Conservation (phyloP, 2,888 invertebrate genomes). For the Rotaria macrura region DNA sequence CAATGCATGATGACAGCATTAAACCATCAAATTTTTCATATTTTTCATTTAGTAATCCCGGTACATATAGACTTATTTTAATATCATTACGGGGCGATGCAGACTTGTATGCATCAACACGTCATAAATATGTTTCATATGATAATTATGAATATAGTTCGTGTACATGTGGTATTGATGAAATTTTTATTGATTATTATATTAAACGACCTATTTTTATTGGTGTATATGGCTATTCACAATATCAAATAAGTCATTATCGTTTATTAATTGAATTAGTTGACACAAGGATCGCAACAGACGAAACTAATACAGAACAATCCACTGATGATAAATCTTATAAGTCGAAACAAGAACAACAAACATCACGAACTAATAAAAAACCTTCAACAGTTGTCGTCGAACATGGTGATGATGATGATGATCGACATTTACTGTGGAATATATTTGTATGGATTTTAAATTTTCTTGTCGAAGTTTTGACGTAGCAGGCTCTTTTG, state of each 20-base stretch:
- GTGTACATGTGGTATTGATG: slow-evolving; percentile 14
- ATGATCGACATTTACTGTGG: neutral
- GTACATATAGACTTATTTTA: neutral
- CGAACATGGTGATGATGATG: neutral
- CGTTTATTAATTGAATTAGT: slow-evolving; percentile 10
- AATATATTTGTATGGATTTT: neutral
- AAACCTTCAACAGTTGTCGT: neutral
- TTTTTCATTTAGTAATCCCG: neutral
- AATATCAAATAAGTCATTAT: slow-evolving; percentile 2
- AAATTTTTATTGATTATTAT: neutral
- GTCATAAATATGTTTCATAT: neutral
- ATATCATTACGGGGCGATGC: neutral
- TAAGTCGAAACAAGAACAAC: neutral
- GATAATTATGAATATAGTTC: slow-evolving; percentile 1
- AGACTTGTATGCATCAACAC: neutral
- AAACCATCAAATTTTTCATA: neutral
- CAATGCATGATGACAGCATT: neutral
- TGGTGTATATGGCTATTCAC: neutral
- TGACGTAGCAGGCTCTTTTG: neutral
- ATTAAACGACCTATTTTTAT: neutral
- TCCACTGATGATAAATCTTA: neutral
- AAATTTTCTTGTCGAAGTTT: neutral
- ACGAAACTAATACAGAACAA: neutral
- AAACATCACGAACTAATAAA: neutral
- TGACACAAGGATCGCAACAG: neutral